phyloP scores from a whole-genome alignment of 2,113 vertebrate genomes.

The Regulus satrapa region DNA sequence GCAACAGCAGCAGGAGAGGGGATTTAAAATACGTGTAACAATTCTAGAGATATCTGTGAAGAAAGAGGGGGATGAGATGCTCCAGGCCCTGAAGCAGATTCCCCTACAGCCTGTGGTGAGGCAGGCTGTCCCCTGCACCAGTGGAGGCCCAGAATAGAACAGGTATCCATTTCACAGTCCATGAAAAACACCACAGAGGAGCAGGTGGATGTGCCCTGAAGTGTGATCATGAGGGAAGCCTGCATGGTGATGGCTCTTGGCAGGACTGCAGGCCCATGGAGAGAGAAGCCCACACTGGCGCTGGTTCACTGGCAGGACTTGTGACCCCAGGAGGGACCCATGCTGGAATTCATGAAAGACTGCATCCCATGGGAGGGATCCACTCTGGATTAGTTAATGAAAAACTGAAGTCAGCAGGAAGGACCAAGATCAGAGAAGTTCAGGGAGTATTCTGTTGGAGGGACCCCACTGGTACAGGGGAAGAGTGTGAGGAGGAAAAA shows the following conservation, averaged over 20 bases:
- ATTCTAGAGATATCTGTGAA: not conserved
- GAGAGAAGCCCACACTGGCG: not conserved
- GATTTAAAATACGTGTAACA: not conserved
- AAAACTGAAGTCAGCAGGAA: not conserved
- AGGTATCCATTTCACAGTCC: not conserved
- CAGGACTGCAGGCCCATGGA: not conserved
- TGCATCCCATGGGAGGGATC: fast-evolving
- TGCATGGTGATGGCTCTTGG: fast-evolving
- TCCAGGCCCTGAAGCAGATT: not conserved
- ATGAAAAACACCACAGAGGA: not conserved
- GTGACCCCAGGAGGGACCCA: too few relatives aligned
- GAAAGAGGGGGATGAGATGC: not conserved
- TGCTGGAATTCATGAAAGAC: not conserved
- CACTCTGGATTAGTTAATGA: not conserved
- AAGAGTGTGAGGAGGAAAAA: not conserved
- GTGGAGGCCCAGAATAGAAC: not conserved
- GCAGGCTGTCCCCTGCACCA: not conserved
- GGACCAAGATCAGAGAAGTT: not conserved
- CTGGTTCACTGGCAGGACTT: not conserved
- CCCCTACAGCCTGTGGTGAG: not conserved
- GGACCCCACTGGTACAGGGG: not conserved
- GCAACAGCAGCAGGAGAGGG: not conserved
- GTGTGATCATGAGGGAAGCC: not conserved
- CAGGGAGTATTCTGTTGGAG: not conserved
- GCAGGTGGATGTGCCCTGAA: not conserved